Base-by-base conservation (phyloP, 2,113 vertebrate species). In the Solea senegalensis region DNA sequence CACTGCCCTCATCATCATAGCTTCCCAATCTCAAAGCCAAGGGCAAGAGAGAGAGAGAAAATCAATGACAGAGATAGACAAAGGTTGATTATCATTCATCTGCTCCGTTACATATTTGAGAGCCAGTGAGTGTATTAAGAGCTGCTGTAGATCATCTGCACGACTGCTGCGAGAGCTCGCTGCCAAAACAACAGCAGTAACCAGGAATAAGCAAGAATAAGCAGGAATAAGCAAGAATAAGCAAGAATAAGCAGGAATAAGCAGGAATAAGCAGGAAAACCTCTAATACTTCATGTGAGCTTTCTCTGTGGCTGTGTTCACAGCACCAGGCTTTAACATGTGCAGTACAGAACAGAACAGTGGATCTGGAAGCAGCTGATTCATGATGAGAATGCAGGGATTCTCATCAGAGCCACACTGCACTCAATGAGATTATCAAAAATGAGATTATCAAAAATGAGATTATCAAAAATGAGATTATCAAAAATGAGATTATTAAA, bases 41-140 rank as follows among this genome's bases (percentile, higher is more conserved):
- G 43, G 43, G 43, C 41, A 41, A 64, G 39, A 14, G 58, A 57
- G 67, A 43, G 39, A 15, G 39, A 45, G 82, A 76, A 89, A 71
- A 88, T 21, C 21, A 88, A 91, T 88, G 83, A 84, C 76, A 64
- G 65, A 57, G 79, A 83, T 69, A 79, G 88, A 88, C 89, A 91
- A 88, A 91, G 85, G 88, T 89, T 92, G 87, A 91, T 92, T 90
- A 86, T 83, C 80, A 90, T 90, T 90, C 83, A 90, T 90, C 89
- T 85, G 88, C 78, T 83, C 88, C 69, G 78, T 89, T 88, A 89
- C 84, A 85, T 86, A 85, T 89, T 76, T 91, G 91, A 88, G 85
- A 89, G 85, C 74, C 82, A 87, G 86, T 65, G 84, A 90, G 88
- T 90, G 89, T 91, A 92, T 90, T 89, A 90, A 90, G 84, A 89